phyloP scores from a whole-genome alignment of 2,888 invertebrate species.

The Carpatolechia fugitivella region DNA sequence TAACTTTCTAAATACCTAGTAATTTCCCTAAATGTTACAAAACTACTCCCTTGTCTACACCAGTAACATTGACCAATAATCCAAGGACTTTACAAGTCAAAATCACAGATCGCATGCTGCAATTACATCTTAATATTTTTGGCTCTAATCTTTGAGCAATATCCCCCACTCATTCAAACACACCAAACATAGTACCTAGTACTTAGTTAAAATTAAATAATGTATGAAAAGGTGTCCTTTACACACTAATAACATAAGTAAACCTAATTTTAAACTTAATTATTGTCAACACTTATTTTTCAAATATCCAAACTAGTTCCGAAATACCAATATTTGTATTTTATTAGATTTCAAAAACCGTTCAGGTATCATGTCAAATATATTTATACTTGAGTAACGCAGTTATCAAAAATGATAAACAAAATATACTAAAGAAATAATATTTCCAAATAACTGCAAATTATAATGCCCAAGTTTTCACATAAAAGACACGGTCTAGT shows the following conservation, averaged over 20 bases:
- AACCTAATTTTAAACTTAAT: constrained; percentile 1
- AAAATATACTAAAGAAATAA: neutral
- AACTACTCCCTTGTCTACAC: neutral
- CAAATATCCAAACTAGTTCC: neutral
- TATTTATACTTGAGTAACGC: neutral
- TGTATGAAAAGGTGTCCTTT: constrained; percentile 7
- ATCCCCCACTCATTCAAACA: constrained; percentile 10
- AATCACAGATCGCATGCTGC: neutral
- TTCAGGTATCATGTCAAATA: neutral
- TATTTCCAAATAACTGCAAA: neutral
- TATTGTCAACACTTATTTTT: neutral
- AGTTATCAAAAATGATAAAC: neutral
- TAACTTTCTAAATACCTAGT: neutral
- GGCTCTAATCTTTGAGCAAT: constrained; percentile 49
- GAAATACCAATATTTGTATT: neutral
- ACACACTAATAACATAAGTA: constrained; percentile 6
- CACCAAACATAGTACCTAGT: constrained; percentile 4
- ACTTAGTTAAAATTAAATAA: neutral
- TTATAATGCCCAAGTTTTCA: neutral
- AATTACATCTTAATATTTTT: constrained; percentile 28
- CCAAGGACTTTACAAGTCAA: neutral
- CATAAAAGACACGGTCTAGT: no score
- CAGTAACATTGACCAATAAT: neutral
- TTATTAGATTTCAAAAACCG: neutral
- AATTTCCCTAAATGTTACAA: neutral